A percentile compares a stretch with the other conserved stretches of the same genome.
Conservation (phyloP, 1,140 invertebrate genomes). For the Brachionus sp. region DNA sequence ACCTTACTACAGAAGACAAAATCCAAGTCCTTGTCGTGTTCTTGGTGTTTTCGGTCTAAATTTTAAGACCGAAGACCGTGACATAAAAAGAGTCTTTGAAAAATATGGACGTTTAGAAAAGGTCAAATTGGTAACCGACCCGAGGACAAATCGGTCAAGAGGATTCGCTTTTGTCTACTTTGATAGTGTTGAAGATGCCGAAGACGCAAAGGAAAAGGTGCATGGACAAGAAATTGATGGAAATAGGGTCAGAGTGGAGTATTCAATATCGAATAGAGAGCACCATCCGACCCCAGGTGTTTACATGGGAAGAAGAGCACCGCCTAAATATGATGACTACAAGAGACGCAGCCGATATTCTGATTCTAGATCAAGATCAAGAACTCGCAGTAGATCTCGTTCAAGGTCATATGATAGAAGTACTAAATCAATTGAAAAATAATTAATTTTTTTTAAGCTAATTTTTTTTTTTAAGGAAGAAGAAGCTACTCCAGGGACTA, state of each 20-base stretch:
- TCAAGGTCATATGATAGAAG: constrained; percentile 34
- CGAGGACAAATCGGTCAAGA: constrained; percentile 84
- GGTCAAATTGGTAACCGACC: constrained; percentile 91
- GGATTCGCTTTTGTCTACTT: constrained; percentile 98
- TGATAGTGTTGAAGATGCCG: constrained; percentile 79
- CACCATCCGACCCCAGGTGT: constrained; percentile 96
- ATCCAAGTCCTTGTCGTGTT: constrained; percentile 80
- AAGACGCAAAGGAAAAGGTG: constrained; percentile 86
- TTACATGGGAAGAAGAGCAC: constrained; percentile 78
- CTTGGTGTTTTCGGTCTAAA: constrained; percentile 90
- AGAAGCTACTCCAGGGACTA: constrained; percentile 38
- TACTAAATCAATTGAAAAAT: neutral
- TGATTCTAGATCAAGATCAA: neutral
- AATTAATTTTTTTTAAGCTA: neutral
- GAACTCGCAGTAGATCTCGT: neutral
- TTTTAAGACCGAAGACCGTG: constrained; percentile 83
- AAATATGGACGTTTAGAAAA: constrained; percentile 86
- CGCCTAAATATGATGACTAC: neutral
- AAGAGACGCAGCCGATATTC: neutral
- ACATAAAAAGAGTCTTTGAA: constrained; percentile 85
- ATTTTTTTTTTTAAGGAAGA: neutral
- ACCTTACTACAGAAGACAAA: constrained; percentile 59
- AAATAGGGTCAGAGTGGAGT: constrained; percentile 86
- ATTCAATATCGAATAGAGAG: constrained; percentile 90
- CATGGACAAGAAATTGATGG: constrained; percentile 90